Evolutionary conservation across 2,113 vertebrate species (phyloP), one percentile per base, ranked within the genome.

Genomic region (Oncorhynchus gorbuscha): DNA sequence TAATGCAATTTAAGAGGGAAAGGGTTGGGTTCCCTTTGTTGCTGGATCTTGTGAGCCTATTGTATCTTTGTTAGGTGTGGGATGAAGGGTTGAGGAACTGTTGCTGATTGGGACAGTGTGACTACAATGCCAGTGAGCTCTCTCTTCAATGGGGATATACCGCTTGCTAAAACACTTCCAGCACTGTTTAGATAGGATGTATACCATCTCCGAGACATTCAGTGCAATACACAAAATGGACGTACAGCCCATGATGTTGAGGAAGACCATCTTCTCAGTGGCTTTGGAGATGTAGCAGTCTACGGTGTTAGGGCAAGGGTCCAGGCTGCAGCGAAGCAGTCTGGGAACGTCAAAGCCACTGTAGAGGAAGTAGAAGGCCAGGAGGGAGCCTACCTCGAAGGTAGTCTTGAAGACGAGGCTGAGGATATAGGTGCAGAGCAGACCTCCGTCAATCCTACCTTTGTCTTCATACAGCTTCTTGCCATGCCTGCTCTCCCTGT

Each of bases 211-310:
- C 18, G 66, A 86, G 4, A 95, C 4, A 65, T 96, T 97, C 64
- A 97, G 83, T 12, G 78, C 2, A 9, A 95, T 92, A 61, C 96
- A 97, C 18, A 97, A 80, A 5, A 93, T 84, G 0, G 96, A 97
- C 0, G 95, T 93, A 69, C 86, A 84, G 65, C 91, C 91, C 91
- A 97, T 94, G 85, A 97, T 94, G 86, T 87, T 91, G 16, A 96
- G 90, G 88, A 97, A 97, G 81, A 97, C 89, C 30, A 87, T 96
- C 86, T 97, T 98, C 89, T 97, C 96, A 0, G 95, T 97, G 51
- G 95, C 90, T 81, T 89, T 95, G 79, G 92, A 89, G 67, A 95
- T 90, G 48, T 91, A 97, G 78, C 96, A 97, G 83, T 97, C 95
- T 65, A 96, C 95, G 0, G 80, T 92, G 82, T 89, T 94, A 69